phyloP scores from a whole-genome alignment of 1,140 invertebrate genomes.

The Paracyclopina nana region DNA sequence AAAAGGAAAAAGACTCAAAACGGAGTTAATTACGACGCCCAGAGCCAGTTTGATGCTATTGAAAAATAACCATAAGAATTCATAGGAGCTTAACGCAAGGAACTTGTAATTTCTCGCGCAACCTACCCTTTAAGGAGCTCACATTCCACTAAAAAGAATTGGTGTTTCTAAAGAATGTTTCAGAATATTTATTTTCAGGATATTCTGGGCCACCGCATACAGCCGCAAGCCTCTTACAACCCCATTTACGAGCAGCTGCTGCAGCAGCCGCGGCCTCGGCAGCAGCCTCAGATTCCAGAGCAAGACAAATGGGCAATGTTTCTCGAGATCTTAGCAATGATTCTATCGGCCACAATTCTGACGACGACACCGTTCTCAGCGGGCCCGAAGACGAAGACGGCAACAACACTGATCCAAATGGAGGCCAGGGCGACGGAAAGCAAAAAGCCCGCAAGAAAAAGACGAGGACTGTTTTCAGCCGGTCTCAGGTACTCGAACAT shows the following conservation, averaged over 20 bases:
- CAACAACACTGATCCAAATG: constrained; percentile 18
- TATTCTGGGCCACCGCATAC: not conserved
- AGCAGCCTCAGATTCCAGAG: not conserved
- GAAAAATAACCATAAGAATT: too few relatives aligned
- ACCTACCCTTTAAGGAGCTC: too few relatives aligned
- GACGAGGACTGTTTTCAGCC: constrained; percentile 88
- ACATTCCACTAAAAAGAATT: too few relatives aligned
- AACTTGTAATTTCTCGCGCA: too few relatives aligned
- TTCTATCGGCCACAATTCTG: not conserved
- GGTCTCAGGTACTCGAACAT: constrained; percentile 32
- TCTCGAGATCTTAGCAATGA: not conserved
- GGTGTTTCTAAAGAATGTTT: too few relatives aligned
- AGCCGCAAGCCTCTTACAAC: not conserved
- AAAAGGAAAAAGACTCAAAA: too few relatives aligned
- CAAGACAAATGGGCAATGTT: not conserved
- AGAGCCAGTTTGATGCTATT: too few relatives aligned
- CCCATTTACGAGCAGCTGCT: not conserved
- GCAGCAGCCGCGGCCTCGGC: not conserved
- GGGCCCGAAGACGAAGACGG: constrained; percentile 19
- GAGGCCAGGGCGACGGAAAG: constrained; percentile 22
- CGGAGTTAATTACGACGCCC: too few relatives aligned
- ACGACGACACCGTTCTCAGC: constrained; percentile 26
- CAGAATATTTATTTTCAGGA: not conserved
- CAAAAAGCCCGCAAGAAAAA: constrained; percentile 84
- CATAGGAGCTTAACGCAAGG: too few relatives aligned